These are phyloP conservation scores for Drosophila multiciliata DNA, from an alignment of 2,888 invertebrate species.

Conservation along the genomic window DNA sequence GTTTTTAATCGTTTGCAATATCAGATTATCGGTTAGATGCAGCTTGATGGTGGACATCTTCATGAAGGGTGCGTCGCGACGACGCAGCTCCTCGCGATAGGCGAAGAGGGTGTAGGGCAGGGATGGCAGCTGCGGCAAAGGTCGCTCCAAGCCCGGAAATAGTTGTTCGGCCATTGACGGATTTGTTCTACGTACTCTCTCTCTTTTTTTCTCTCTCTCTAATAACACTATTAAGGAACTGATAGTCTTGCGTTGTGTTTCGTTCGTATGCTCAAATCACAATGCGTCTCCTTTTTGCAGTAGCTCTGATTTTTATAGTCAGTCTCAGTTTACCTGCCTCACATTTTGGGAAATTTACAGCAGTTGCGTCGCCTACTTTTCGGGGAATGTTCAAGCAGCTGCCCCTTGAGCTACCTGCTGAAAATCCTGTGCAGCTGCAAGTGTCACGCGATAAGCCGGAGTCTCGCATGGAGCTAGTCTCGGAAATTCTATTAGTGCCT, in stretches of 20 bases:
- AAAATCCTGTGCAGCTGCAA: conserved; percentile 64
- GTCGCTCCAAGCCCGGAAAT: conserved; percentile 66
- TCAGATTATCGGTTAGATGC: conserved; percentile 70
- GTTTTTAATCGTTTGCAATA: conserved; percentile 71
- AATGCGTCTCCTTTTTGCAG: conserved; percentile 30
- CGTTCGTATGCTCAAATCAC: conserved; percentile 24
- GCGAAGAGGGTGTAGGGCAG: conserved; percentile 68
- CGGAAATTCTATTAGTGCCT: conserved; percentile 32
- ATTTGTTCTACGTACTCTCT: neutral
- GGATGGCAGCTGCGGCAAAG: conserved; percentile 66
- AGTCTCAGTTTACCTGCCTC: conserved; percentile 20
- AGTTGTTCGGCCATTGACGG: conserved; percentile 61
- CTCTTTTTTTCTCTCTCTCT: neutral
- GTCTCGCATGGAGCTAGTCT: conserved; percentile 10
- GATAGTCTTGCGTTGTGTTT: conserved; percentile 18
- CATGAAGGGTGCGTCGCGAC: conserved; percentile 65
- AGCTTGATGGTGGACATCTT: conserved; percentile 74
- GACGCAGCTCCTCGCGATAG: conserved; percentile 69
- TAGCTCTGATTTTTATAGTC: conserved; percentile 53
- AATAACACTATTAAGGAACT: conserved; percentile 21
- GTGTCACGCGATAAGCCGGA: conserved; percentile 65
- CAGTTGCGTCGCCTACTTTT: conserved; percentile 23
- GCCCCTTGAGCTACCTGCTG: conserved; percentile 62
- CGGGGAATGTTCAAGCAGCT: conserved; percentile 51
- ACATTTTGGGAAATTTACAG: conserved; percentile 33